phyloP scores from a whole-genome alignment of 2,113 vertebrate species.

The Heterochromis multidens region DNA sequence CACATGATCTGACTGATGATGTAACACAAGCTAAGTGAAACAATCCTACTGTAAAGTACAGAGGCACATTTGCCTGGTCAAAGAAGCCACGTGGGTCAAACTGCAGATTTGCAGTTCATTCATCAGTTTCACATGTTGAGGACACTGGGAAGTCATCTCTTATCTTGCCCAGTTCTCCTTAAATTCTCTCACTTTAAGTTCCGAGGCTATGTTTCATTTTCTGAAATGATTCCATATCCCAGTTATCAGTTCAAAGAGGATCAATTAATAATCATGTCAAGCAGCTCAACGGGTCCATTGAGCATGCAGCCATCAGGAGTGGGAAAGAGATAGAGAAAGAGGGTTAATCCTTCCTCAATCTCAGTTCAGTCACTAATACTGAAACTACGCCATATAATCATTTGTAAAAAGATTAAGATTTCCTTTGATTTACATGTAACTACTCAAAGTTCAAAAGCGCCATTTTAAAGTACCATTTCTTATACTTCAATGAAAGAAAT shows the following conservation, averaged over 20 bases:
- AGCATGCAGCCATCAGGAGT: neutral
- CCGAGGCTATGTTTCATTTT: conserved; percentile 5
- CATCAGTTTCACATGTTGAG: neutral
- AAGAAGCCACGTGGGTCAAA: neutral
- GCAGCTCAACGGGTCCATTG: neutral
- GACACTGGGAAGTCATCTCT: neutral
- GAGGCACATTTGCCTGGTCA: neutral
- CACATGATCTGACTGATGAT: conserved; percentile 49
- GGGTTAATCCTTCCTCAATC: conserved; percentile 8
- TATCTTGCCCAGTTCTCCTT: neutral
- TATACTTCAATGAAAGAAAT: neutral
- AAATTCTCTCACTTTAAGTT: neutral
- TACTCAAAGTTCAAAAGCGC: neutral
- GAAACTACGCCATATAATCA: neutral
- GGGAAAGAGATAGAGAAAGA: neutral
- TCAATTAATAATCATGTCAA: conserved; percentile 41
- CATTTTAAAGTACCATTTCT: neutral
- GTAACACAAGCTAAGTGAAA: conserved; percentile 45
- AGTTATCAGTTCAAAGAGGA: conserved; percentile 25
- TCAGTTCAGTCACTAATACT: neutral
- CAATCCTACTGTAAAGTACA: conserved; percentile 39
- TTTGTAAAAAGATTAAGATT: neutral
- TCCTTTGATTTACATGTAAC: neutral
- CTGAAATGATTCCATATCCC: neutral
- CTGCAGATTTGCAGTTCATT: neutral